Evolutionary conservation across 1,140 invertebrate species (phyloP), one percentile per base, ranked within the genome.

Genomic region (Aphelenchoides avenae): DNA sequence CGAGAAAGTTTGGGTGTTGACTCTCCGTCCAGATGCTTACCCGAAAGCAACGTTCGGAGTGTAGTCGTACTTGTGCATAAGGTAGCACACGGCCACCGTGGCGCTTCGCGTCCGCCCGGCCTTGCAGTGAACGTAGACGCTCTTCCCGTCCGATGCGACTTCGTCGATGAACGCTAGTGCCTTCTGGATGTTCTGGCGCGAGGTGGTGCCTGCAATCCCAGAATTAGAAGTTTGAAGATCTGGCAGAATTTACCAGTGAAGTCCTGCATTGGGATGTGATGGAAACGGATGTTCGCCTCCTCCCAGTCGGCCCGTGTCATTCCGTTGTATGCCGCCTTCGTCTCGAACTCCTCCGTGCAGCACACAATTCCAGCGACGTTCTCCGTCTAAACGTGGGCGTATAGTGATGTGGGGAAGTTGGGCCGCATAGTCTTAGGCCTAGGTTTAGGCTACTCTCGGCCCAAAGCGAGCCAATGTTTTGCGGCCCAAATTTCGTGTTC

Each of bases 341-440:
- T 78, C 79, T 98, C 93, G 79, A 91, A 96, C 75, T 93, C 86
- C 81, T 97, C 91, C 78, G 95, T 97, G 87, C 96, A 90, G 3
- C 92, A 95, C 15, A 97, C 85, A 6, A 97, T 89, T 42, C 86
- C 91, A 77, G 85, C 85, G 5, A 96, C 85, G 78, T 91, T 88
- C 81, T 94, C 89, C 60, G 88, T 83, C 57, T 85, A 78, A n/a
- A n/a, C n/a, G n/a, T n/a, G n/a, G n/a, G n/a, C n/a, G n/a, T n/a
- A n/a, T n/a, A n/a, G 29, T 87, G n/a, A n/a, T n/a, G n/a, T n/a
- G n/a, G n/a, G n/a, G n/a, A n/a, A n/a, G n/a, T n/a, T n/a, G n/a
- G n/a, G n/a, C n/a, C n/a, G n/a, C n/a, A n/a, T n/a, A n/a, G n/a
- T n/a, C n/a, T n/a, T n/a, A n/a, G n/a, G n/a, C n/a, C n/a, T n/a